A percentile compares a stretch with the other conserved stretches of the same genome.
Evolutionary conservation across 2,888 invertebrate genomes (phyloP).

Genomic region (Melieria omissa): DNA sequence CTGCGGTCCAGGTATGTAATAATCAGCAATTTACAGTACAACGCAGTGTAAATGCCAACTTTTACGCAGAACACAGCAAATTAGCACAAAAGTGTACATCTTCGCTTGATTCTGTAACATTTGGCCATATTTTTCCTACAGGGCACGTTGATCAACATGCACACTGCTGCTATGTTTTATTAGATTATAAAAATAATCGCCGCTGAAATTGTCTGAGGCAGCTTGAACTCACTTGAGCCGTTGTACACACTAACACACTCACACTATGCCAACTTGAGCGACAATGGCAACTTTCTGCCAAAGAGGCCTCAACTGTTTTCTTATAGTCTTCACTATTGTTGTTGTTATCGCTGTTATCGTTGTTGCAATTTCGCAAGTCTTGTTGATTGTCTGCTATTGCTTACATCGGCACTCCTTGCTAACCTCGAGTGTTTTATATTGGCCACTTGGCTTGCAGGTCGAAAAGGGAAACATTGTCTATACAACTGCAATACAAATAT

Average conservation of each 20-base stretch:
- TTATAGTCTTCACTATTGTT: slow-evolving; percentile 11
- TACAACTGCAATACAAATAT: neutral
- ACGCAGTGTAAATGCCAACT: too few relatives aligned
- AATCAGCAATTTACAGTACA: too few relatives aligned
- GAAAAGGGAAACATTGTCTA: slow-evolving; percentile 6
- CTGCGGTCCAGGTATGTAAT: too few relatives aligned
- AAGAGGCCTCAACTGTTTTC: slow-evolving; percentile 25
- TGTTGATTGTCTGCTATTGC: slow-evolving; percentile 2
- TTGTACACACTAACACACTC: too few relatives aligned
- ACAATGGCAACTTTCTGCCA: slow-evolving; percentile 8
- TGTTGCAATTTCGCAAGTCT: neutral
- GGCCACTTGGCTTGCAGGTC: slow-evolving; percentile 35
- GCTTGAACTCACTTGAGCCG: neutral
- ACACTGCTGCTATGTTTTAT: slow-evolving; percentile 29
- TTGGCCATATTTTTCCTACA: too few relatives aligned
- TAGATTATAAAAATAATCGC: slow-evolving; percentile 38
- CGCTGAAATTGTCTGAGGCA: slow-evolving; percentile 34
- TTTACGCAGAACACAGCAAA: too few relatives aligned
- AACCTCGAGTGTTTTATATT: slow-evolving; percentile 42
- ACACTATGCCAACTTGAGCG: slow-evolving; percentile 1
- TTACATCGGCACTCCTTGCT: slow-evolving; percentile 32
- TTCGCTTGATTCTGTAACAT: too few relatives aligned
- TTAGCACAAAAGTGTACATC: too few relatives aligned
- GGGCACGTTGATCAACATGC: too few relatives aligned
- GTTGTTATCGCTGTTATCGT: neutral